Evolutionary conservation across 2,888 invertebrate species (phyloP), one percentile per base, ranked within the genome.

Genomic region (Entomobrya multifasciata): DNA sequence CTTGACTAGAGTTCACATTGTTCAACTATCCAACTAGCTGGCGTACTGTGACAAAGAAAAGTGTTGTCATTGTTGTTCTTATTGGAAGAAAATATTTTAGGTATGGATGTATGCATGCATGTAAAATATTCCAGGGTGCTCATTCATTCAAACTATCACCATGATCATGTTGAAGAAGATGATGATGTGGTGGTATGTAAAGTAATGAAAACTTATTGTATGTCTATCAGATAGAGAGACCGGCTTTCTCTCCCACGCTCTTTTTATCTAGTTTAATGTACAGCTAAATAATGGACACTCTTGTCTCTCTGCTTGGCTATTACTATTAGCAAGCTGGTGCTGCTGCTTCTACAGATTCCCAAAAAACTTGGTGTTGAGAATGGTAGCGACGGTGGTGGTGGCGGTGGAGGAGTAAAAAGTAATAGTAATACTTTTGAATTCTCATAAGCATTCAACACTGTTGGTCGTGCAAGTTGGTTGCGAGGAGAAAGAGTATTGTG

Each of bases 391-490:
- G 36, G 36, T 36, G n/a, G n/a, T n/a, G n/a, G n/a, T n/a, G n/a
- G n/a, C 44, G 25, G 41, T 15, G 67, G 44, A 47, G 67, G 44
- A 47, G 67, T 67, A 67, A 67, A 67, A 67, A 67, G 67, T 67
- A 67, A 67, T 67, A 79, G 77, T 79, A 49, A 27, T 52, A 79
- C 65, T 49, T 62, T 72, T 79, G 86, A 79, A 57, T 86, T 86
- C 79, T 86, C 86, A 79, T 86, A 86, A 86, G 86, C 86, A 86
- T 86, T 86, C 86, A 86, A 86, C 86, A 86, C 86, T 86, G 36
- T 36, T 72, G 86, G 86, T 36, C 27, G 74, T 36, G 8, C 36
- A 36, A 36, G 5, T 6, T 36, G 36, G 36, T 36, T 36, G 52
- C 4, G n/a, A 52, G 52, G 20, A 20, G 11, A 13, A 6, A 36